Base-by-base conservation (phyloP, 2,888 invertebrate genomes). In the Apocheima hispidaria region DNA sequence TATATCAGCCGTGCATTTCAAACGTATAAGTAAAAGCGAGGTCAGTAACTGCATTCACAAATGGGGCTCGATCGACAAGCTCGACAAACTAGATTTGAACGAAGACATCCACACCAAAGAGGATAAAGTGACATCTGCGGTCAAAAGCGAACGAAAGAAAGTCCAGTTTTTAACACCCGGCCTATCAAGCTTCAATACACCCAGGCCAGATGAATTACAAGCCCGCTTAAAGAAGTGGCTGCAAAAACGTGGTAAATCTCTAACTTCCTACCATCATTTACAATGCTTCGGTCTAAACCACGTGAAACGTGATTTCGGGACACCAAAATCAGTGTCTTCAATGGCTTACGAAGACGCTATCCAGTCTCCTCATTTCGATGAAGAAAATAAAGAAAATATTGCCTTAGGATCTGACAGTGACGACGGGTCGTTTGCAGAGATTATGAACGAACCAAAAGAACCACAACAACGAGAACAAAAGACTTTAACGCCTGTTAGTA, bases 311-410 rank as follows among this genome's bases (percentile, higher is more conserved):
- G 75, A 74, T 4, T 60, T 41, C 3, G 50, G 18, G 3, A 52
- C 61, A 28, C 56, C 61, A 0, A 62, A 28, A 30, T 43, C 35
- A 12, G 4, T 46, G 5, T 46, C 30, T 16, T 26, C 33, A 6
- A 41, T 38, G 4, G 33, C 30, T 7, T 48, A 4, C 7, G 21
- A 48, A 41, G 44, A 51, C 2, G 54, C 54, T 7, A 14, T 44
- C 14, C 16, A 54, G 23, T 36, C 69, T 6, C 67, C 73, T 0
- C 71, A 71, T 40, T 79, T 79, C 54, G 85, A 89, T 21, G 92
- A 93, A 49, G 93, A 93, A 52, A 86, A 94, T 71, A 94, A 94
- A 69, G 94, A 94, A 62, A 94, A 94, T 68, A 78, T 90, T 51
- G 90, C 91, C 0, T 52, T 89, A 3, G 87, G 90, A 4, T 82